phyloP scores from a whole-genome alignment of 1,140 invertebrate species.

The Coelopa frigida region DNA sequence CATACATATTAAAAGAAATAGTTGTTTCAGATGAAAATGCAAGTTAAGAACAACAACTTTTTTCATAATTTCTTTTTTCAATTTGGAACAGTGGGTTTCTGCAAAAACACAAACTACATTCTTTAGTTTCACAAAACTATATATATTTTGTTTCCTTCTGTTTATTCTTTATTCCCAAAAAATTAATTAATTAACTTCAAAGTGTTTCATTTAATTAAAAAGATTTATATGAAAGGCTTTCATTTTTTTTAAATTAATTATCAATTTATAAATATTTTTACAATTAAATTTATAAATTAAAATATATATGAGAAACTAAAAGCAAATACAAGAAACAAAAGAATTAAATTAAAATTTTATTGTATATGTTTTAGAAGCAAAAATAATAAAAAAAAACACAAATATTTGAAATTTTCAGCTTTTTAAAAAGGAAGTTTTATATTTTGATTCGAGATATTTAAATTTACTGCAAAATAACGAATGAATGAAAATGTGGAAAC shows the following conservation, averaged over 20 bases:
- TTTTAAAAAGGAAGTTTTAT: slow-evolving; percentile 6
- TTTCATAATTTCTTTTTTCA: too few species aligned
- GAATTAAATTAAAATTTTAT: slow-evolving; percentile 8
- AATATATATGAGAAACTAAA: slow-evolving; percentile 1
- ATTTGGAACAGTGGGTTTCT: too few species aligned
- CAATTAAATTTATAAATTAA: slow-evolving; percentile 1
- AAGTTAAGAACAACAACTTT: too few species aligned
- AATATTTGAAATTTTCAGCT: slow-evolving; percentile 5
- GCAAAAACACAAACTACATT: too few species aligned
- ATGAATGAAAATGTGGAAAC: too few species aligned
- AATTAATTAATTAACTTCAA: too few species aligned
- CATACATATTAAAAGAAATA: background rate
- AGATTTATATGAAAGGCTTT: slow-evolving; percentile 2
- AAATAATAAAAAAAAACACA: background rate
- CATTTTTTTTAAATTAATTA: background rate
- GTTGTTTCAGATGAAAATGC: background rate
- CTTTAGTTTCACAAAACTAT: too few species aligned
- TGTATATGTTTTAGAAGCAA: background rate
- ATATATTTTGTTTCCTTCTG: too few species aligned
- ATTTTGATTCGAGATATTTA: too few species aligned
- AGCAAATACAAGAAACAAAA: background rate
- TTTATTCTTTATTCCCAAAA: too few species aligned
- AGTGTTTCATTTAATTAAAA: too few species aligned
- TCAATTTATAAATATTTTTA: background rate
- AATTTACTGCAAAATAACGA: too few species aligned